Evolutionary conservation across 1,140 invertebrate genomes (phyloP), one percentile per base, ranked within the genome.

Genomic region (Ostrea denselamellosa): DNA sequence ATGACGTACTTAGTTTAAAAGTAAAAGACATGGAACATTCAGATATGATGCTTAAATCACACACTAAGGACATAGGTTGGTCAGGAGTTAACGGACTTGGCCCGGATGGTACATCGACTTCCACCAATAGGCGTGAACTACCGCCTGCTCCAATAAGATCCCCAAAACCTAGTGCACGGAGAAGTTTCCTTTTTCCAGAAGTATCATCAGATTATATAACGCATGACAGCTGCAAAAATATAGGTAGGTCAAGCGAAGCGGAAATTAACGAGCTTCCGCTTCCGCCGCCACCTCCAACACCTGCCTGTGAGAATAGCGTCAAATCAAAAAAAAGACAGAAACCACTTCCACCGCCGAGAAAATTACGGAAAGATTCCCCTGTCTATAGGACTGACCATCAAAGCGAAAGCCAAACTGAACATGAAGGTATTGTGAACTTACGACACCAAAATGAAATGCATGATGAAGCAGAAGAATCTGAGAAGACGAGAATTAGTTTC

Each of bases 1-100:
- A 77, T 25, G 68, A 77, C 28, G 25, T 77, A 34, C 68, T 77
- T 34, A 77, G 68, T 77, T 77, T 77, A 28, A 77, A 77, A 77
- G 28, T 25, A 2, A 34, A 34, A 34, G 28, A 25, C 56, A 62
- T 7, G 54, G 54, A 8, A 14, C 14, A 28, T 14, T 28, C 25
- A 14, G 68, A 77, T 10, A 14, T 34, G 8, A 34, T 9, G 8
- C 28, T 34, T 7, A 12, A 17, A 34, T 14, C 25, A 14, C 28
- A 28, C 10, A 25, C 22, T 8, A 4, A 25, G 12, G 12, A 25
- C 7, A 77, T 25, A 62, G 56, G 9, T 10, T 34, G 22, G 8
- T 12, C 28, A 14, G 25, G 68, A 77, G 25, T 34, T 4, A 77
- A 77, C 5, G 34, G 34, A 5, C 1, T 44, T 44, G 1, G 34